Evolutionary conservation across 2,113 vertebrate genomes (phyloP), one percentile per base, ranked within the genome.

Genomic region (Pogonocichla stellata): DNA sequence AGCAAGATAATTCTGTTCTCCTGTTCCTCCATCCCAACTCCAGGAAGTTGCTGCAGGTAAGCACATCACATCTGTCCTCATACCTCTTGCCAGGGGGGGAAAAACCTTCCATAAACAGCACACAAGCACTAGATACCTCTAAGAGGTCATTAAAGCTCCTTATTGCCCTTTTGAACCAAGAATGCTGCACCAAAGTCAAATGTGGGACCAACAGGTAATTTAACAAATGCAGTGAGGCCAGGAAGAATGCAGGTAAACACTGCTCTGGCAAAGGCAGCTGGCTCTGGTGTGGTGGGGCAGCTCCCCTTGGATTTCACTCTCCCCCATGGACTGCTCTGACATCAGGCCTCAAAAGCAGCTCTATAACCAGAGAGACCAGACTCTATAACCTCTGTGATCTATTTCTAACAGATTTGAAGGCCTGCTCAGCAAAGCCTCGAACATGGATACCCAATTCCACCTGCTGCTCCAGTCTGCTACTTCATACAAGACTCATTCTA

Each of bases 151-250:
- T 82, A 80, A 43, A 90, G 33, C 34, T 80, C 58, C 18, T 58
- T 26, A 48, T n/a, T 77, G 42, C 42, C 23, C 73, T 65, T 78
- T 50, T 61, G 51, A 80, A 58, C 4, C 0, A 11, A 78, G 65
- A 82, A 78, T 33, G 61, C 34, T 43, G 69, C 34, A 56, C 33
- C 60, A 54, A 67, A 40, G 33, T n/a, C 45, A 71, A 66, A 47
- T 0, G 0, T 42, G 61, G 57, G 43, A 36, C 53, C 58, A 36
- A 19, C 2, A 4, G 29, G 3, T 29, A n/a, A 78, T 73, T 53
- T 50, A 72, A 83, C 28, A 73, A 57, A 69, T 5, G 25, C 15
- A 60, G 60, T 3, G 24, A 85, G 60, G 42, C 31, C 61, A 47
- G 62, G 47, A n/a, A 88, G 38, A 38, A 67, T 3, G 34, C 23